Conservation (phyloP, 2,888 invertebrate species). For the Halocaridina rubra region DNA sequence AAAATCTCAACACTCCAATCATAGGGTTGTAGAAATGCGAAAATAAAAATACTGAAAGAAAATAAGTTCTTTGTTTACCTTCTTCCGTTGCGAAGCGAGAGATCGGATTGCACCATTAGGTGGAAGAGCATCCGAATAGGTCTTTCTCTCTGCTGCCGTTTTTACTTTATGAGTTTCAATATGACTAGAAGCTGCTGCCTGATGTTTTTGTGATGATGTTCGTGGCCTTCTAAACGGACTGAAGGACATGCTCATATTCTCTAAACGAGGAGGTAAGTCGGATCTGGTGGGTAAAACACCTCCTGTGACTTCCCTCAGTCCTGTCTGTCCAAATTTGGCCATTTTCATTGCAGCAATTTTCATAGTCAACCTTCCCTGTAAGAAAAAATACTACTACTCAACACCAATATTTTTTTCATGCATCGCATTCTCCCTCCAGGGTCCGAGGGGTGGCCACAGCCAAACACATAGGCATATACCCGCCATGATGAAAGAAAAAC, state of each 20-base stretch:
- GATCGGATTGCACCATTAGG: constrained; percentile 28
- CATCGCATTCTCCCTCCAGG: no score
- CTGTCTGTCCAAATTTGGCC: constrained; percentile 62
- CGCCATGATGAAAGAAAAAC: no score
- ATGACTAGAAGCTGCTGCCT: not conserved
- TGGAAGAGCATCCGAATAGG: constrained; percentile 55
- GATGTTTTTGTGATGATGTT: constrained; percentile 18
- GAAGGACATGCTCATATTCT: constrained; percentile 51
- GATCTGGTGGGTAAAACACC: constrained; percentile 58
- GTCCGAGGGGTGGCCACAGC: no score
- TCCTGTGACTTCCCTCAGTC: constrained; percentile 51
- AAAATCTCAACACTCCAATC: no score
- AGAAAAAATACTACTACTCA: no score
- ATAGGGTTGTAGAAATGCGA: no score
- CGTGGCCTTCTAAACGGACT: constrained; percentile 47
- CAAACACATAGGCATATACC: no score
- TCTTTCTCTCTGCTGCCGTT: constrained; percentile 62
- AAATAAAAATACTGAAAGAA: no score
- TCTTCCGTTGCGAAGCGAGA: constrained; percentile 40
- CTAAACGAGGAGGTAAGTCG: constrained; percentile 42
- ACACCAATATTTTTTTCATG: not conserved
- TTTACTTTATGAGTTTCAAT: constrained; percentile 59
- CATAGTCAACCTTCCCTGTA: constrained; percentile 60
- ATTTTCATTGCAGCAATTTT: constrained; percentile 63
- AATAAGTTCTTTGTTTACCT: constrained; percentile 15